phyloP scores from a whole-genome alignment of 23 tunicate genomes.

The Trididemnum clinides region DNA sequence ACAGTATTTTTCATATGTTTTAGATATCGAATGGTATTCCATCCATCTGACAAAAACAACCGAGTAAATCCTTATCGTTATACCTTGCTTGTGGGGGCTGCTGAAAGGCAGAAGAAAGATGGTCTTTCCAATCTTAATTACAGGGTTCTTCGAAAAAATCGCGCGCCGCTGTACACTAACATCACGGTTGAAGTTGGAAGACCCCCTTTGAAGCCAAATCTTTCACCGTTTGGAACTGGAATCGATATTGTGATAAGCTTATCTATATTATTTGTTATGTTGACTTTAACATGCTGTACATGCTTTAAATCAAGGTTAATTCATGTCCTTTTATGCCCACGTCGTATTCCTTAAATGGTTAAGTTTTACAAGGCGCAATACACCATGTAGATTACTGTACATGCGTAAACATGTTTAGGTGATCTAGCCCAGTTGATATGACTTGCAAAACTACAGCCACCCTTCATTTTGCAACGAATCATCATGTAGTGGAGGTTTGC shows the following conservation, averaged over 20 bases:
- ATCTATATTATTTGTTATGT: conserved; percentile 44
- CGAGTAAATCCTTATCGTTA: conserved; percentile 82
- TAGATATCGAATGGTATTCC: conserved; percentile 81
- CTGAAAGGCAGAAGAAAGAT: conserved; percentile 66
- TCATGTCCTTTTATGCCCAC: conserved; percentile 60
- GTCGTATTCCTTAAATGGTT: conserved; percentile 25
- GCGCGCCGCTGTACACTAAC: conserved; percentile 64
- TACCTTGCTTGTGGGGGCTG: conserved; percentile 71
- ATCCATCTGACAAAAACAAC: conserved; percentile 79
- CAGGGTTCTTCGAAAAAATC: neutral
- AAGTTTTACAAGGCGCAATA: no score
- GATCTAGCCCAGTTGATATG: no score
- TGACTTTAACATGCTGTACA: conserved; percentile 55
- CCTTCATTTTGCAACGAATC: no score
- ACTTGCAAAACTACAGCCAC: no score
- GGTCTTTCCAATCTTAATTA: conserved; percentile 62
- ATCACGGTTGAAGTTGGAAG: conserved; percentile 76
- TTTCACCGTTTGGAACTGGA: conserved; percentile 54
- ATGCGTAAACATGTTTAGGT: no score
- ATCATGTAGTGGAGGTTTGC: no score
- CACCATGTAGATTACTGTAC: no score
- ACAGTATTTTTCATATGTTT: no score
- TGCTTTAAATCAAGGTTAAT: conserved; percentile 61
- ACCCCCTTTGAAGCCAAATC: conserved; percentile 52
- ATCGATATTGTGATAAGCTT: conserved; percentile 64